A percentile compares a stretch with the other conserved stretches of the same genome.
Conservation (phyloP, 1,140 invertebrate genomes). For the Heliothis virescens region DNA sequence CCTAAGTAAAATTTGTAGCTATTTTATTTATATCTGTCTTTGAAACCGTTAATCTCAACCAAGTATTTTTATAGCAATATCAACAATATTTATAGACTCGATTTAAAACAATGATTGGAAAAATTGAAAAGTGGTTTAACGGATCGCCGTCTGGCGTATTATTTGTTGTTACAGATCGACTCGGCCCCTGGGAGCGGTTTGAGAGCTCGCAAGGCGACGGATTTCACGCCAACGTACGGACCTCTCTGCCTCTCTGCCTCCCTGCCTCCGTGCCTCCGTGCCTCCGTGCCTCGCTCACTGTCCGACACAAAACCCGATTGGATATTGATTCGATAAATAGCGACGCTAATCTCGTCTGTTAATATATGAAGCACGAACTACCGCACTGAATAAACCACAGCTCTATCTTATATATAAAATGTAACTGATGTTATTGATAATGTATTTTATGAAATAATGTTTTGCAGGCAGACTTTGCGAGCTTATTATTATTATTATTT, state of each 20-base stretch:
- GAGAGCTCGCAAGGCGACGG: slow-evolving; percentile 32
- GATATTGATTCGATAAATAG: slow-evolving; percentile 41
- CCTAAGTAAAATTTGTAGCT: neutral
- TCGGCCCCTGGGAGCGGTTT: slow-evolving; percentile 43
- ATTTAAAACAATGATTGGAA: slow-evolving; percentile 45
- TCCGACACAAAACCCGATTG: slow-evolving; percentile 40
- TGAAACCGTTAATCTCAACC: neutral
- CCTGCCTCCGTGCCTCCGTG: neutral
- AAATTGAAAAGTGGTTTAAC: slow-evolving; percentile 51
- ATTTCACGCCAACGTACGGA: slow-evolving; percentile 34
- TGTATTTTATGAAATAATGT: neutral
- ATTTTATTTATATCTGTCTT: neutral
- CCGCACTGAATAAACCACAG: neutral
- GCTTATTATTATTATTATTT: too few species aligned
- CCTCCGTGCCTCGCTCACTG: neutral
- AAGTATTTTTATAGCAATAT: neutral
- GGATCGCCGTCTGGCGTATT: slow-evolving; percentile 50
- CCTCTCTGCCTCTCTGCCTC: neutral
- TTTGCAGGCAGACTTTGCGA: neutral
- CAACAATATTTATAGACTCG: slow-evolving; percentile 26
- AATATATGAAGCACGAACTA: slow-evolving; percentile 34
- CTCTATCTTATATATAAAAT: too few species aligned
- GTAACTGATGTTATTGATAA: too few species aligned
- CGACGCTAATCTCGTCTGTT: slow-evolving; percentile 21
- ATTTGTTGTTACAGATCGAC: slow-evolving; percentile 52